Conservation (phyloP, 2,888 invertebrate genomes). For the Coecobrya sp. region DNA sequence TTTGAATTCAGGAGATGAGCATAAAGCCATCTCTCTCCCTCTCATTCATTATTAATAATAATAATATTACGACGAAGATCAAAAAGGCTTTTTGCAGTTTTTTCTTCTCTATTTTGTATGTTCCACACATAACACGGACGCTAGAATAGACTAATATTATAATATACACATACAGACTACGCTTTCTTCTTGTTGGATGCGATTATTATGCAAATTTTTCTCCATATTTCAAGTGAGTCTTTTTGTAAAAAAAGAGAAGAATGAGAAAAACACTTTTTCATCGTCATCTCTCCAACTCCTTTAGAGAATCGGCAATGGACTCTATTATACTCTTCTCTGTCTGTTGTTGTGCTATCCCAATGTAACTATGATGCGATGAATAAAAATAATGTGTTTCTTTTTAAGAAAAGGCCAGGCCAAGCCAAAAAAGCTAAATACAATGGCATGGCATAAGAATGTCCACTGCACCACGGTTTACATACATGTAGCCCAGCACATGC, state of each 20-base stretch:
- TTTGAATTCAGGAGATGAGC: slow-evolving; percentile 67
- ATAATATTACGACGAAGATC: neutral
- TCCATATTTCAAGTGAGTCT: slow-evolving; percentile 84
- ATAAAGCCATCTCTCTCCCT: neutral
- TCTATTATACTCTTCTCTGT: neutral
- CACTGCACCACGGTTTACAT: neutral
- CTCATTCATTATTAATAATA: slow-evolving; percentile 19
- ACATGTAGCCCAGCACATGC: slow-evolving; percentile 10
- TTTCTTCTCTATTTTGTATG: slow-evolving; percentile 43
- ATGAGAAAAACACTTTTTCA: slow-evolving; percentile 54
- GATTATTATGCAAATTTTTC: slow-evolving; percentile 85
- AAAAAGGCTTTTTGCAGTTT: slow-evolving; percentile 41
- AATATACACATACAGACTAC: neutral
- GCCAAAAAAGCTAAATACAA: slow-evolving; percentile 18
- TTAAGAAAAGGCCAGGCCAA: slow-evolving; percentile 48
- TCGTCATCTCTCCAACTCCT: slow-evolving; percentile 52
- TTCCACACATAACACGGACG: slow-evolving; percentile 55
- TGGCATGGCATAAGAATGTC: neutral
- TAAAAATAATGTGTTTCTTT: slow-evolving; percentile 30
- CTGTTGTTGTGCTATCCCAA: neutral
- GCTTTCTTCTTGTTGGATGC: slow-evolving; percentile 72
- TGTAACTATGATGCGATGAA: neutral
- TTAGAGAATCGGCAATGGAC: slow-evolving; percentile 13
- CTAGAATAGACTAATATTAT: too few species aligned
- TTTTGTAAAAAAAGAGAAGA: slow-evolving; percentile 58